Evolutionary conservation across 2,888 invertebrate species (phyloP), one percentile per base, ranked within the genome.

Genomic region (Elegia similella): DNA sequence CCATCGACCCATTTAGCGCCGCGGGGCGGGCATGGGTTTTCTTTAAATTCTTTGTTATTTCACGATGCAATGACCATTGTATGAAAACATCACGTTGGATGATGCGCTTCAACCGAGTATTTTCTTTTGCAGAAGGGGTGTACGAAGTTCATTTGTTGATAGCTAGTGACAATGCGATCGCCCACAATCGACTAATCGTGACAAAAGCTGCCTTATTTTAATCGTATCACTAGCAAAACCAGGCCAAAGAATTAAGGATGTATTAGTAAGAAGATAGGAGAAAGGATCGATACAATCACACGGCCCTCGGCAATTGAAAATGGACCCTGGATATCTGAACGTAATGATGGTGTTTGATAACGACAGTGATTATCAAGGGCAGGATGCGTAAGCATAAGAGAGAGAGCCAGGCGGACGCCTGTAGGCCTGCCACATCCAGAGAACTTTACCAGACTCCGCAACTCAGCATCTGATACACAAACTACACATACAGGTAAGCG

Each of bases 371-470:
- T 82, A 80, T 82, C 80, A 77, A 68, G 83, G 83, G 78, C 89
- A 91, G 80, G 75, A 92, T 92, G 92, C 90, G 92, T 92, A 91
- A 91, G 78, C 87, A 89, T 82, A 91, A 90, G 80, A 86, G 80
- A 84, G 84, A 81, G 76, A 83, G 81, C 74, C 86, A 84, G 91
- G 91, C 92, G 69, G 69, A 72, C 68, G 90, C 90, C 90, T 89
- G 88, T 82, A 75, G 86, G 82, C 84, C 86, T 76, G 84, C 84
- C 78, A 80, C 85, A 67, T 74, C 83, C 67, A 82, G 73, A 83
- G 82, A 84, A 80, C 81, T 76, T 69, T 78, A 74, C 70, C 78
- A 77, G 67, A 80, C 76, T 78, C 80, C 78, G 70, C 76, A 75
- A 76, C 78, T 73, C 72, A 73, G 61, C 82, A 82, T 89, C 88